Base-by-base conservation (phyloP, 2,888 invertebrate genomes). In the Galerucella nymphaeae region DNA sequence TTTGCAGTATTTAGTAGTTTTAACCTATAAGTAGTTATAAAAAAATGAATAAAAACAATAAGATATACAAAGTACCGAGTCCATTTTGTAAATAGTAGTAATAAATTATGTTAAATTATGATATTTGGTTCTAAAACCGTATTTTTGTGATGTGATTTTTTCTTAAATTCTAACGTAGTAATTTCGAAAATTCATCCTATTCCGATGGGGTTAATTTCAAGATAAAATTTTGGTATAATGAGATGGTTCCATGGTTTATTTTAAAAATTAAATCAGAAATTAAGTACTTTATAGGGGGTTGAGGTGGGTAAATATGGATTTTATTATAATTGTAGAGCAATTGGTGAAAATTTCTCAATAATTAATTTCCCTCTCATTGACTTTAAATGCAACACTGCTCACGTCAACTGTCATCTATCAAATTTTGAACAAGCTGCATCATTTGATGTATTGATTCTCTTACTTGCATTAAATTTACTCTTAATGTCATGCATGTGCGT, bases 1-100 rank as follows among this genome's bases (percentile, higher is more conserved):
- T n/a, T 53, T 42, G 16, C 61, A 62, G 42, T 62, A 42, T 62
- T 67, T 62, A n/a, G 18, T 61, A 59, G 50, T 20, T 42, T 61
- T 38, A 67, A 59, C 50, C 16, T 50, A n/a, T 53, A 65, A 65
- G 53, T 65, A 53, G 53, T 65, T 30, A 42, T 23, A 48, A 41
- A 50, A 45, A 67, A 41, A 42, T 5, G 18, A 16, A 57, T 57
- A 41, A 42, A 69, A 50, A 69, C 13, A 74, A 23, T 62, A 62
- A 50, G 50, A 74, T 73, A 75, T 72, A 75, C 73, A 72, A 72
- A 62, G 42, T 59, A 75, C 58, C 69, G 70, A 76, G 76, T 76
- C 77, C 76, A 77, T 77, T 76, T 77, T 77, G 77, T 77, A 77
- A 66, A 77, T 77, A 77, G 57, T 74, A 76, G 72, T 68, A 42